Conservation (phyloP, 2,113 vertebrate genomes). For the Phycodurus eques region DNA sequence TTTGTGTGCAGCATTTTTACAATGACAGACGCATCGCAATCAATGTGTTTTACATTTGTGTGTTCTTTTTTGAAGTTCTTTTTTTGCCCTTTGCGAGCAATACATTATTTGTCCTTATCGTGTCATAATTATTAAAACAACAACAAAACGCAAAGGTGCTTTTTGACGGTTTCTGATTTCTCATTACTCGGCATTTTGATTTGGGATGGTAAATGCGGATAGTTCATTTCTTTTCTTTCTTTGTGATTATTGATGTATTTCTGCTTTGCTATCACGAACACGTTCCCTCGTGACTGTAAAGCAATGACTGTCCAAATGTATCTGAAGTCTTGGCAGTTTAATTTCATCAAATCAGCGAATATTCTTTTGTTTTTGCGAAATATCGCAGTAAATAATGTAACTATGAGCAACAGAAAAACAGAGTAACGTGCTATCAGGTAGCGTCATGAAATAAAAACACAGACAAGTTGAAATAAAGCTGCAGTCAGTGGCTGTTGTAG, state of each 20-base stretch:
- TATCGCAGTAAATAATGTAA: background rate
- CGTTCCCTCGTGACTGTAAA: background rate
- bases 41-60: background rate
- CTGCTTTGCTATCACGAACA: background rate
- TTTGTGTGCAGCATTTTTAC: constrained; percentile 21
- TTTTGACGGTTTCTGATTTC: background rate
- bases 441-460: background rate
- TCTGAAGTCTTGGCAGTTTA: background rate
- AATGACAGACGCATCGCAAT: constrained; percentile 15
- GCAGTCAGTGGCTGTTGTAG: background rate
- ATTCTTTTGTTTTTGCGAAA: background rate
- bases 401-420: background rate
- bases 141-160: background rate
- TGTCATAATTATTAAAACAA: background rate
- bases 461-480: background rate
- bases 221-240: background rate
- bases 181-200: background rate
- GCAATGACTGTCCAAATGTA: background rate
- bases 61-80: background rate
- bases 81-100: constrained; percentile 14
- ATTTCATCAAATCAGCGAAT: background rate
- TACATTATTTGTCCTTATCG: background rate
- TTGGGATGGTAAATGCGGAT: background rate
- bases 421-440: background rate
- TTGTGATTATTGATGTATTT: background rate